These are phyloP conservation scores for Drosophila percnosoma DNA, from an alignment of 2,888 invertebrate genomes.

Conservation along the genomic window DNA sequence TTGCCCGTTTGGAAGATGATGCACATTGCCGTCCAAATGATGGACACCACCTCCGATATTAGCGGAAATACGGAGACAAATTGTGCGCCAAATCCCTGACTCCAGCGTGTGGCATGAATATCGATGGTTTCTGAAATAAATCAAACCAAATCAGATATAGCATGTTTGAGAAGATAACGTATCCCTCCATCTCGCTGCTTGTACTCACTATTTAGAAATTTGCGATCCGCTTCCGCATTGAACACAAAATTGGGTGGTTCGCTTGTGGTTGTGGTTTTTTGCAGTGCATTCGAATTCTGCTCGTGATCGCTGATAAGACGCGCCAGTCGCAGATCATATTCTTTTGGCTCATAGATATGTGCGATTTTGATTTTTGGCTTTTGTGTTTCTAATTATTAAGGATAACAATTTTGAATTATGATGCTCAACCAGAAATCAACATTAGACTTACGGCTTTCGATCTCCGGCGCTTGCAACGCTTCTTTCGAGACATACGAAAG, in stretches of 20 bases:
- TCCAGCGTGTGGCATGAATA: constrained; percentile 75
- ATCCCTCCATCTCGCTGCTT: neutral
- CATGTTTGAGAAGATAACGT: neutral
- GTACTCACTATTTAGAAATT: constrained; percentile 72
- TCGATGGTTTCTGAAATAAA: constrained; percentile 74
- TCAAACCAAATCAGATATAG: neutral
- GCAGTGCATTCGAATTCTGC: neutral
- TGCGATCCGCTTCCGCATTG: constrained; percentile 70
- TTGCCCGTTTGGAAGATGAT: constrained; percentile 81
- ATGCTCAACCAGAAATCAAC: rapidly evolving
- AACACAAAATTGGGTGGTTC: constrained; percentile 58
- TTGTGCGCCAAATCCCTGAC: constrained; percentile 66
- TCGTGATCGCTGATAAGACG: constrained; percentile 38
- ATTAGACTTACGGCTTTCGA: constrained; percentile 62
- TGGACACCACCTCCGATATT: constrained; percentile 81
- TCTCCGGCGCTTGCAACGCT: constrained; percentile 37
- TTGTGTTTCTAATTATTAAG: constrained; percentile 46
- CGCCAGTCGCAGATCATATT: constrained; percentile 54
- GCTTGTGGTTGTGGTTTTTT: constrained; percentile 28
- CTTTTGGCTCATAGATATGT: constrained; percentile 70
- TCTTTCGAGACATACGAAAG: constrained; percentile 26
- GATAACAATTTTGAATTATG: neutral
- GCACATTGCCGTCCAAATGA: constrained; percentile 83
- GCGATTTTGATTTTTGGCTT: constrained; percentile 71
- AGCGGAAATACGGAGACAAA: constrained; percentile 81